A percentile compares a stretch with the other conserved stretches of the same genome.
Conservation (phyloP, 1,140 invertebrate genomes). For the Papilio machaon region DNA sequence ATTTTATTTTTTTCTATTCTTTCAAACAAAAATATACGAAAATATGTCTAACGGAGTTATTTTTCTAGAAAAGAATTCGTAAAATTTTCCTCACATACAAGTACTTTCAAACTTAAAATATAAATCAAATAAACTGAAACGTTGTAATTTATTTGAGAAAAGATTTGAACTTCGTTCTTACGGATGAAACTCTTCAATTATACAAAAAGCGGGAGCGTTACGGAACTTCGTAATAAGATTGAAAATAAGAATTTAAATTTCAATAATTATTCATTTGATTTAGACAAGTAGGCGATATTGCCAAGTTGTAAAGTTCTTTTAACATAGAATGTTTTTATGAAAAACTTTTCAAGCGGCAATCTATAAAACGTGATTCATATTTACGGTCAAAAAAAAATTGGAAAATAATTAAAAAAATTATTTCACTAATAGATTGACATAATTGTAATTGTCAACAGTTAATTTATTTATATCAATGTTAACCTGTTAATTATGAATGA, state of each 20-base stretch:
- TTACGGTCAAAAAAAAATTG: conserved; percentile 47
- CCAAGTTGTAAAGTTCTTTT: conserved; percentile 58
- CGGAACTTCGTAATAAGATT: conserved; percentile 60
- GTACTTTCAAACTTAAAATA: conserved; percentile 25
- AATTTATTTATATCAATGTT: background rate
- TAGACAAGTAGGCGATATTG: conserved; percentile 62
- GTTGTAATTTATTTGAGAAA: conserved; percentile 52
- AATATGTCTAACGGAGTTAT: background rate
- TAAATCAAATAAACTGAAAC: conserved; percentile 48
- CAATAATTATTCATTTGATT: conserved; percentile 64
- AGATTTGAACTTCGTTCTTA: conserved; percentile 51
- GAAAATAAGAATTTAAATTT: conserved; percentile 67
- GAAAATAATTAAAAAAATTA: background rate
- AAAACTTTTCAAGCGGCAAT: conserved; percentile 57
- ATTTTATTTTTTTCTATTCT: background rate
- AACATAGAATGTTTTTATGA: conserved; percentile 50
- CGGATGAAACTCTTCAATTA: conserved; percentile 59
- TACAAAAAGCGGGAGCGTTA: conserved; percentile 60
- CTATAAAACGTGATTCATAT: conserved; percentile 66
- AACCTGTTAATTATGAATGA: too few relatives aligned
- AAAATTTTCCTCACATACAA: conserved; percentile 17
- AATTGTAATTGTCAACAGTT: background rate
- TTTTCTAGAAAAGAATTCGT: background rate
- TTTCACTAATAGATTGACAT: background rate
- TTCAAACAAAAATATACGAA: too few relatives aligned